phyloP scores from a whole-genome alignment of 2,888 invertebrate species.

The Mythimna albipuncta region DNA sequence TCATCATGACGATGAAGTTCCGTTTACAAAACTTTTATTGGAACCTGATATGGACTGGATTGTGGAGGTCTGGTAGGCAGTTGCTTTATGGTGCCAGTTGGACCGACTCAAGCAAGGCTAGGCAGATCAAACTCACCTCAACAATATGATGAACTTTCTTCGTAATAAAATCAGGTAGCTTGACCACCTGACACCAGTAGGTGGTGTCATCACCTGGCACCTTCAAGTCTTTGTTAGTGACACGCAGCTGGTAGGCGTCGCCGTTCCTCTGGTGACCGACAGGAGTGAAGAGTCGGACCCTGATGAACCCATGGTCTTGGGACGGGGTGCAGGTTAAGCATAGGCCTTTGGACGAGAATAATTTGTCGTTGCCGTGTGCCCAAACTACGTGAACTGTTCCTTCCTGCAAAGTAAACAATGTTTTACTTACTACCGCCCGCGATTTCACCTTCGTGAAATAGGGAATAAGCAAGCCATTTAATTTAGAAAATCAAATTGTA shows the following conservation, averaged over 20 bases:
- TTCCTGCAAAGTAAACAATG: constrained; percentile 89
- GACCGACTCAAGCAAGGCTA: not conserved
- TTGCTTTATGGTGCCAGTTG: too few relatives aligned
- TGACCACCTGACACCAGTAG: constrained; percentile 98
- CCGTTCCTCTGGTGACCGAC: constrained; percentile 79
- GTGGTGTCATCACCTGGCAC: constrained; percentile 97
- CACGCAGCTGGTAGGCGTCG: constrained; percentile 90
- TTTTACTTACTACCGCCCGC: not conserved
- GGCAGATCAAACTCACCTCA: constrained; percentile 84
- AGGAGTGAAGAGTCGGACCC: constrained; percentile 92
- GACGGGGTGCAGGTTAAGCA: constrained; percentile 89
- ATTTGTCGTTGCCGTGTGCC: constrained; percentile 94
- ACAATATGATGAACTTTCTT: constrained; percentile 95
- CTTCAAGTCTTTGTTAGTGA: constrained; percentile 92
- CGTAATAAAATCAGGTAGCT: constrained; percentile 93
- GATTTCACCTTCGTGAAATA: too few relatives aligned
- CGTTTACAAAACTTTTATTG: not conserved
- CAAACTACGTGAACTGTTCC: constrained; percentile 97
- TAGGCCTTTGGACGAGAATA: constrained; percentile 93
- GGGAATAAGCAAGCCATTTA: too few relatives aligned
- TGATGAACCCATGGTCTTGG: constrained; percentile 93
- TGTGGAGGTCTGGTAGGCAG: too few relatives aligned
- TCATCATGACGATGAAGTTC: not conserved
- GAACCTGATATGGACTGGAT: not conserved
- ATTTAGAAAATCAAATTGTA: too few relatives aligned